phyloP scores from a whole-genome alignment of 2,888 invertebrate species.

The Temnothorax unifasciatus region DNA sequence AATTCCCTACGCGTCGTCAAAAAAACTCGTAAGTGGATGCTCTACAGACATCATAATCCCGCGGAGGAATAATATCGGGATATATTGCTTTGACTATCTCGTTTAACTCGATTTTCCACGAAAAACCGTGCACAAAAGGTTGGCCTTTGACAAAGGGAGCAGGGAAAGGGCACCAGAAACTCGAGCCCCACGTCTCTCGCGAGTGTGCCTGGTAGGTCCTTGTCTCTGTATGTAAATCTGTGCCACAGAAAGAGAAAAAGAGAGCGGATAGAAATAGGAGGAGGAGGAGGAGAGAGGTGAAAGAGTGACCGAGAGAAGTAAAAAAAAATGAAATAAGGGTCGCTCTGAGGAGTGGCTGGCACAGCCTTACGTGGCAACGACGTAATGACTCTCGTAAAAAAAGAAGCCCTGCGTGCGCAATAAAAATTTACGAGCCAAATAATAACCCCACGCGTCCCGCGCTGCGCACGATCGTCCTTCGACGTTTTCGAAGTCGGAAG shows the following conservation, averaged over 20 bases:
- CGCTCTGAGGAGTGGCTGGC: slow-evolving; percentile 67
- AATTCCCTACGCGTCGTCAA: not conserved
- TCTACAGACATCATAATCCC: slow-evolving; percentile 41
- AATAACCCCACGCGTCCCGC: slow-evolving; percentile 75
- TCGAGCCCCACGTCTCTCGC: slow-evolving; percentile 47
- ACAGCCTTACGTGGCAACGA: slow-evolving; percentile 78
- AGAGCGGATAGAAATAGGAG: not conserved
- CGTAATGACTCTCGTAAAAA: slow-evolving; percentile 82
- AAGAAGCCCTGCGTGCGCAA: slow-evolving; percentile 79
- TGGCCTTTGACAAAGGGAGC: slow-evolving; percentile 56
- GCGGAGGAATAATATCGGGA: slow-evolving; percentile 48
- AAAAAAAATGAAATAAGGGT: slow-evolving; percentile 33
- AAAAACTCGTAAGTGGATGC: slow-evolving; percentile 24
- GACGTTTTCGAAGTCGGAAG: slow-evolving; percentile 63
- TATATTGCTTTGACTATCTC: slow-evolving; percentile 57
- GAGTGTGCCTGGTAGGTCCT: slow-evolving; percentile 43
- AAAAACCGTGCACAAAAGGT: slow-evolving; percentile 44
- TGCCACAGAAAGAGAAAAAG: slow-evolving; percentile 36
- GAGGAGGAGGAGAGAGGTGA: not conserved
- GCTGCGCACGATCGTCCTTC: slow-evolving; percentile 14
- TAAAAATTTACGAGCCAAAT: slow-evolving; percentile 84
- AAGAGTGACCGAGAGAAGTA: slow-evolving; percentile 31
- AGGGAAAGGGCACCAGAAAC: slow-evolving; percentile 54
- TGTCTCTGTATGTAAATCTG: slow-evolving; percentile 56
- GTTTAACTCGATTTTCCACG: slow-evolving; percentile 54